Evolutionary conservation across 2,888 invertebrate species (phyloP).

Genomic region (Pediacus dermestoides): DNA sequence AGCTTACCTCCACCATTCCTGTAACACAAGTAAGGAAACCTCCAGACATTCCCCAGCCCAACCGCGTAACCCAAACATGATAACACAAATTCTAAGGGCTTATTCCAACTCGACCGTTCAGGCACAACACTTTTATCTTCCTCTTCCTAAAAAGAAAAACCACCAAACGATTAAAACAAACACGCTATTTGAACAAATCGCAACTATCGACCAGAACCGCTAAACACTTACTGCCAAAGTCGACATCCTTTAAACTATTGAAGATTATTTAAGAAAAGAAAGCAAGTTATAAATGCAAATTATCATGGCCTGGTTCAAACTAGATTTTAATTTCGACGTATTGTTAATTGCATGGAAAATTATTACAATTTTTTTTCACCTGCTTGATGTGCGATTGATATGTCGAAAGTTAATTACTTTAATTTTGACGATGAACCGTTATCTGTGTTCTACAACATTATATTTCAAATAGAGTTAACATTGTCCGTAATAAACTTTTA

Average conservation of each 20-base stretch:
- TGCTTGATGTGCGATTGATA: too few species aligned
- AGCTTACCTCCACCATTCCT: conserved; percentile 73
- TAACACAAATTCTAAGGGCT: conserved; percentile 69
- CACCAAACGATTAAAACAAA: conserved; percentile 1
- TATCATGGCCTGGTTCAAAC: conserved; percentile 5
- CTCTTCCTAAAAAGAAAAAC: conserved; percentile 8
- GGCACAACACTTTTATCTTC: conserved; percentile 14
- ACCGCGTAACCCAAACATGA: conserved; percentile 76
- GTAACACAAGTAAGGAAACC: conserved; percentile 75
- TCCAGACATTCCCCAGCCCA: conserved; percentile 75
- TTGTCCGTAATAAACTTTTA: too few species aligned
- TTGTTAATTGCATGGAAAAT: too few species aligned
- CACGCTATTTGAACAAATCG: not conserved
- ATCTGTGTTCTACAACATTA: too few species aligned
- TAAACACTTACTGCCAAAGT: not conserved
- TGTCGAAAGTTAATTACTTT: too few species aligned
- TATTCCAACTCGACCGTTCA: conserved; percentile 58
- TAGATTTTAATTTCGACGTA: too few species aligned
- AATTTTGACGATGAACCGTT: too few species aligned
- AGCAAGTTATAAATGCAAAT: conserved; percentile 6
- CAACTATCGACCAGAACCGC: too few species aligned
- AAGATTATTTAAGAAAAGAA: conserved; percentile 7
- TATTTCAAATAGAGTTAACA: too few species aligned
- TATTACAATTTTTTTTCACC: too few species aligned
- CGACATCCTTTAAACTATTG: not conserved